phyloP scores from a whole-genome alignment of 2,113 vertebrate species.

The Sminthopsis crassicaudata region DNA sequence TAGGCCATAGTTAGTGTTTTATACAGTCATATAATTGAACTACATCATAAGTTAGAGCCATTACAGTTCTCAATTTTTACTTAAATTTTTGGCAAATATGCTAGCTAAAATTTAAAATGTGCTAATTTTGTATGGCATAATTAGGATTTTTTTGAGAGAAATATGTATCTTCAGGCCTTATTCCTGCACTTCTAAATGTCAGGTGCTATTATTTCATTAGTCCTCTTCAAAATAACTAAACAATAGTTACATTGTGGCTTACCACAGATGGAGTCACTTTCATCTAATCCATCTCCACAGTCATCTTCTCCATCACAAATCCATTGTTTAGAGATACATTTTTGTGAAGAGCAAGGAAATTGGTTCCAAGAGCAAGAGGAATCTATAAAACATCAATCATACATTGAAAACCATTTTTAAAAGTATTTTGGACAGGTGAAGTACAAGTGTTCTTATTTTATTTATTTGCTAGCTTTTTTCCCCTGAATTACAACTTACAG shows the following conservation, averaged over 20 bases:
- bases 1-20: slow-evolving; percentile 7
- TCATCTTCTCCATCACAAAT: slow-evolving; percentile 97
- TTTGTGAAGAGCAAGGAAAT: slow-evolving; percentile 96
- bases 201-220: neutral
- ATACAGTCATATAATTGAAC: slow-evolving; percentile 29
- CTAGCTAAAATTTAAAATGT: neutral
- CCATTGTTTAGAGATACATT: slow-evolving; percentile 98
- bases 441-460: too few species aligned
- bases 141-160: neutral
- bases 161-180: neutral
- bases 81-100: neutral
- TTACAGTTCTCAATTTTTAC: slow-evolving; percentile 11
- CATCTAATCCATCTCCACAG: slow-evolving; percentile 94
- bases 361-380: slow-evolving; percentile 98
- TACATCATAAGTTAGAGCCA: slow-evolving; percentile 45
- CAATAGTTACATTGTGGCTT: slow-evolving; percentile 53
- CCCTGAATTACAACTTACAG: too few species aligned
- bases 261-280: slow-evolving; percentile 94
- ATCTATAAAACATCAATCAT: slow-evolving; percentile 83
- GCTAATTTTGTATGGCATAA: neutral
- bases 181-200: neutral
- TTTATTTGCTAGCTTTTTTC: too few species aligned
- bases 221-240: neutral
- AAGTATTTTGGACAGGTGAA: neutral
- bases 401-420: neutral